phyloP scores from a whole-genome alignment of 2,888 invertebrate genomes.

The Eilema caniola region DNA sequence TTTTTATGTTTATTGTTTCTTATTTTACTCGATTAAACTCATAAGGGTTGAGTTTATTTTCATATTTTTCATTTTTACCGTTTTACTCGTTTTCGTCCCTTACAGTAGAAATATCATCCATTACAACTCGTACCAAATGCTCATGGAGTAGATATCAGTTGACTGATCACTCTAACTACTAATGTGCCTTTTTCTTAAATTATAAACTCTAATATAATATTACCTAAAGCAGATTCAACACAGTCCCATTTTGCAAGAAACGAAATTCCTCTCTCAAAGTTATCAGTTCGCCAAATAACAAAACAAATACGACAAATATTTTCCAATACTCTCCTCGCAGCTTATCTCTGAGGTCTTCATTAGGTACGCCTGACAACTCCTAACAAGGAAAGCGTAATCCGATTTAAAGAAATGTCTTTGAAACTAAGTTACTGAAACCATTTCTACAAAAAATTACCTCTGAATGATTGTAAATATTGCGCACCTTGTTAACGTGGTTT shows the following conservation, averaged over 20 bases:
- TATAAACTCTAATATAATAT: neutral
- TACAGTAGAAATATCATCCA: too few relatives aligned
- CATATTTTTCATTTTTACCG: too few relatives aligned
- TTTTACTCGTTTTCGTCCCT: too few relatives aligned
- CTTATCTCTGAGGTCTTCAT: constrained; percentile 28
- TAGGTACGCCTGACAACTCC: constrained; percentile 28
- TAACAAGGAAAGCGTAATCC: constrained; percentile 43
- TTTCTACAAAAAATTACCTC: constrained; percentile 18
- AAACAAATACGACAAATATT: constrained; percentile 14
- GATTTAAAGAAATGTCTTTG: constrained; percentile 21
- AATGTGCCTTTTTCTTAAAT: neutral
- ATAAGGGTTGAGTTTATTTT: too few relatives aligned
- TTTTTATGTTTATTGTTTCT: too few relatives aligned
- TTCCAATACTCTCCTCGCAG: constrained; percentile 21
- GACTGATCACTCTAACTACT: too few relatives aligned
- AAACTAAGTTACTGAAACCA: constrained; percentile 20
- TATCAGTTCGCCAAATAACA: constrained; percentile 14
- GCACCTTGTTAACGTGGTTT: neutral
- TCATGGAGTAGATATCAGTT: neutral
- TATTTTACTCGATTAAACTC: too few relatives aligned
- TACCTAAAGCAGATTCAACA: neutral
- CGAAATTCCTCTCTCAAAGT: neutral
- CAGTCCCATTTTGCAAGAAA: neutral
- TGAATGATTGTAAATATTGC: constrained; percentile 12
- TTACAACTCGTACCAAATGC: too few relatives aligned